These are phyloP conservation scores for Pomacea maculata DNA, from an alignment of 1,140 invertebrate genomes.

Conservation along the genomic window DNA sequence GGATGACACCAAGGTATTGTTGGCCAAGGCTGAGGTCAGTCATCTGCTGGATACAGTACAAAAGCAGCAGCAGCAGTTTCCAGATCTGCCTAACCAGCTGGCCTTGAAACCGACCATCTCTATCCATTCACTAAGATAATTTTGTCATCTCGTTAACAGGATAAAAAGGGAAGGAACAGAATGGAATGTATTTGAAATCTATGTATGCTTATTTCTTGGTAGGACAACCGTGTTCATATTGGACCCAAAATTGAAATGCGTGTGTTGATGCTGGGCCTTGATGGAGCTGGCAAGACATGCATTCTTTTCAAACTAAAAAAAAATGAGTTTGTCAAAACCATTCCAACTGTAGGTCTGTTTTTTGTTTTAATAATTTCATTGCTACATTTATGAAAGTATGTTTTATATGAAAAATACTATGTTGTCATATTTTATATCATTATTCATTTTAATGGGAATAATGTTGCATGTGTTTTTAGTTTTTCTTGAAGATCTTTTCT, in stretches of 20 bases:
- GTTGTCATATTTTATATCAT: too few species aligned
- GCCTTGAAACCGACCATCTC: conserved; percentile 72
- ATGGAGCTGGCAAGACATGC: conserved; percentile 71
- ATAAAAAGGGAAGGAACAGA: neutral
- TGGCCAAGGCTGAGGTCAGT: conserved; percentile 69
- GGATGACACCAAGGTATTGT: conserved; percentile 71
- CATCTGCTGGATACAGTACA: conserved; percentile 70
- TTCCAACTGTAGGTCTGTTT: conserved; percentile 60
- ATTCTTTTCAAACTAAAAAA: conserved; percentile 74
- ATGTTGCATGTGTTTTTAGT: too few species aligned
- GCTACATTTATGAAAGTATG: too few species aligned
- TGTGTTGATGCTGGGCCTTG: conserved; percentile 69
- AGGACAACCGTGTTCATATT: conserved; percentile 75
- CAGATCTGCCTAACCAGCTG: conserved; percentile 71
- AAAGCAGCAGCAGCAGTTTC: conserved; percentile 72
- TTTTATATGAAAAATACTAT: too few species aligned
- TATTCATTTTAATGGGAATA: too few species aligned
- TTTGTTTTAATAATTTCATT: neutral
- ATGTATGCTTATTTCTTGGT: neutral
- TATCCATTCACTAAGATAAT: conserved; percentile 73
- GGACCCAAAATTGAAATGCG: conserved; percentile 75
- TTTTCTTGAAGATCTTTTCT: too few species aligned
- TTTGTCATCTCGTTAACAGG: neutral
- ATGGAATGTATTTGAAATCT: too few species aligned
- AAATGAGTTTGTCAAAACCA: conserved; percentile 68